Percentiles rank a stretch among this genome's conserved stretches.
phyloP scores from a whole-genome alignment of 1,140 invertebrate species.

The Himalopsyche phryganea region DNA sequence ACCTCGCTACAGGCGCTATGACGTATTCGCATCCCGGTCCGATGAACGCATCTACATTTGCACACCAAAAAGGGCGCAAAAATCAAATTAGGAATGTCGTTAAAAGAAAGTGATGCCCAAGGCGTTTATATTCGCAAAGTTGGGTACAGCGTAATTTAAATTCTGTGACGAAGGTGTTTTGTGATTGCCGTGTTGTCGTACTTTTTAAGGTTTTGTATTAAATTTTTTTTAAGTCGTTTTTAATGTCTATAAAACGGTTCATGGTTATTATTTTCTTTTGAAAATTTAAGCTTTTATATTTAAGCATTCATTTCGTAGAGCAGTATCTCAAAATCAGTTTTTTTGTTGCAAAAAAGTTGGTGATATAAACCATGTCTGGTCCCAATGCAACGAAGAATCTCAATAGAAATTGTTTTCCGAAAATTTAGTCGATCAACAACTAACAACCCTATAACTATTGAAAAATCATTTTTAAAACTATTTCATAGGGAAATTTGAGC shows the following conservation, averaged over 20 bases:
- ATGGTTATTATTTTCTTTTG: too few species aligned
- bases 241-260: slow-evolving; percentile 13
- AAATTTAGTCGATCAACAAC: too few species aligned
- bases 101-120: not conserved
- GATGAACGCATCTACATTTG: slow-evolving; percentile 78
- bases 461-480: too few species aligned
- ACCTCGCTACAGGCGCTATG: slow-evolving; percentile 83
- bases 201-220: not conserved
- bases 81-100: not conserved
- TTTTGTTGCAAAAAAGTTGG: too few species aligned
- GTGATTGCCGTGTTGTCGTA: not conserved
- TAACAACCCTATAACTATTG: too few species aligned
- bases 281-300: too few species aligned
- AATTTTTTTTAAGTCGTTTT: not conserved
- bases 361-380: not conserved
- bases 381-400: not conserved
- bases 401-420: not conserved
- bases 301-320: too few species aligned
- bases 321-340: too few species aligned
- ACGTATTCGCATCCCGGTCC: slow-evolving; percentile 91
- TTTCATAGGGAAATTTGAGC: too few species aligned
- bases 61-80: not conserved
- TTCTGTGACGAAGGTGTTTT: not conserved
- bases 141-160: too few species aligned
- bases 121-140: too few species aligned